Percentiles rank a stretch among this genome's conserved stretches.
phyloP scores from a whole-genome alignment of 2,888 invertebrate genomes.

The Fragum fragum region DNA sequence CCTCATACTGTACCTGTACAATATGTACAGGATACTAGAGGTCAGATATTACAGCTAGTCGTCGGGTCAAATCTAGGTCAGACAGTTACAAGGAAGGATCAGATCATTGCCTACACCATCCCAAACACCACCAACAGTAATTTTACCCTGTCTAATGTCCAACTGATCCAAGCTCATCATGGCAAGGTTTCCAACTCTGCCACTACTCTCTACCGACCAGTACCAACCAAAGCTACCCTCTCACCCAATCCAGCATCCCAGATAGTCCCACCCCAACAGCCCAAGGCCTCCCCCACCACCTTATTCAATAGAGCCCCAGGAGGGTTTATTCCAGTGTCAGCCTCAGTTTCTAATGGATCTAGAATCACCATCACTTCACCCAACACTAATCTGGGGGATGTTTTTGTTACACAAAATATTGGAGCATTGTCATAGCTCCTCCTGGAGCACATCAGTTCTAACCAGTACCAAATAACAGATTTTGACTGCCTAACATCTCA shows the following conservation, averaged over 20 bases:
- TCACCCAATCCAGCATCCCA: slow-evolving; percentile 53
- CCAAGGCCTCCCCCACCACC: slow-evolving; percentile 34
- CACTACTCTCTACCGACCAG: slow-evolving; percentile 49
- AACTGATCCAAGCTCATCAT: slow-evolving; percentile 39
- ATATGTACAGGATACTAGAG: slow-evolving; percentile 51
- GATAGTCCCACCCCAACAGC: slow-evolving; percentile 54
- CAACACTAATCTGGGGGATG: slow-evolving; percentile 11
- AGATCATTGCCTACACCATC: slow-evolving; percentile 58
- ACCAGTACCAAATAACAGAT: too few species aligned
- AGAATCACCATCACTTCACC: slow-evolving; percentile 17
- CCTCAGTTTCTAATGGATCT: neutral
- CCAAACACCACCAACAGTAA: slow-evolving; percentile 41
- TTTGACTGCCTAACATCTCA: too few species aligned
- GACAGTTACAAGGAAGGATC: slow-evolving; percentile 44
- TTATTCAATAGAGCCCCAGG: slow-evolving; percentile 45
- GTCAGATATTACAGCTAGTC: slow-evolving; percentile 56
- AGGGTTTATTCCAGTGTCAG: slow-evolving; percentile 58
- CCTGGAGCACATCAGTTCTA: too few species aligned
- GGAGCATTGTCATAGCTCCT: neutral
- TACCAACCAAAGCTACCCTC: slow-evolving; percentile 55
- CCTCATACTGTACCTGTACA: slow-evolving; percentile 53
- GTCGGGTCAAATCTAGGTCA: slow-evolving; percentile 36
- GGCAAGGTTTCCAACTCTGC: slow-evolving; percentile 2
- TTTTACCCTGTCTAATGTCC: slow-evolving; percentile 43
- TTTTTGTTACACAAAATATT: slow-evolving; percentile 10